Conservation (phyloP, 2,797 vertebrate genomes). For the Leptoclinus maculatus region DNA sequence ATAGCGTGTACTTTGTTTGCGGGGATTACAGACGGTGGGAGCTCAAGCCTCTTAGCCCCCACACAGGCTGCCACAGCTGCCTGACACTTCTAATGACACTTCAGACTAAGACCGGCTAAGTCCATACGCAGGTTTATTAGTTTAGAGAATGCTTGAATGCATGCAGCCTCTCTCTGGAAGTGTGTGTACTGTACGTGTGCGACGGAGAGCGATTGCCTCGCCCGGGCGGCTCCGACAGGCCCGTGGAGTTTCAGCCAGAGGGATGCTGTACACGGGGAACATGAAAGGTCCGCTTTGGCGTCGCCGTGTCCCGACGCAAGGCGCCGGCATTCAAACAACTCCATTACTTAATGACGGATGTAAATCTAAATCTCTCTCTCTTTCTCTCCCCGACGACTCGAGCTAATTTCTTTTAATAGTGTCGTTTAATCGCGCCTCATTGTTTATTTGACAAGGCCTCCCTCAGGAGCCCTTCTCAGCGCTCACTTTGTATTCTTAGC, state of each 20-base stretch:
- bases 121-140: slow-evolving; percentile 79
- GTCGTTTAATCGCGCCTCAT: slow-evolving; percentile 75
- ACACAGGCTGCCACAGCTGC: slow-evolving; percentile 75
- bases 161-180: slow-evolving; percentile 47
- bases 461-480: slow-evolving; percentile 57
- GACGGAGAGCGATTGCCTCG: slow-evolving; percentile 46
- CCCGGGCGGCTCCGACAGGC: slow-evolving; percentile 59
- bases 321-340: slow-evolving; percentile 55
- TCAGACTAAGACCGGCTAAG: slow-evolving; percentile 77
- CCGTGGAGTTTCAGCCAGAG: slow-evolving; percentile 65
- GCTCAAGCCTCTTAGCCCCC: slow-evolving; percentile 73
- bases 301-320: slow-evolving; percentile 47
- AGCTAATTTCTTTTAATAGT: slow-evolving; percentile 77
- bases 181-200: slow-evolving; percentile 20
- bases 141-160: slow-evolving; percentile 74
- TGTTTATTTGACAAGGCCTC: slow-evolving; percentile 77
- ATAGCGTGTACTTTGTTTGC: slow-evolving; percentile 66
- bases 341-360: slow-evolving; percentile 72
- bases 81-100: slow-evolving; percentile 80
- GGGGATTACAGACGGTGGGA: slow-evolving; percentile 74
- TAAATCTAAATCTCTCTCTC: slow-evolving; percentile 56
- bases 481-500: slow-evolving; percentile 55
- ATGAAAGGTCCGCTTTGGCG: slow-evolving; percentile 50
- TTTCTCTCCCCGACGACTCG: slow-evolving; percentile 65
- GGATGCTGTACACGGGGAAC: slow-evolving; percentile 58